Base-by-base conservation (phyloP, 2,113 vertebrate genomes). In the Platysternon megacephalum region DNA sequence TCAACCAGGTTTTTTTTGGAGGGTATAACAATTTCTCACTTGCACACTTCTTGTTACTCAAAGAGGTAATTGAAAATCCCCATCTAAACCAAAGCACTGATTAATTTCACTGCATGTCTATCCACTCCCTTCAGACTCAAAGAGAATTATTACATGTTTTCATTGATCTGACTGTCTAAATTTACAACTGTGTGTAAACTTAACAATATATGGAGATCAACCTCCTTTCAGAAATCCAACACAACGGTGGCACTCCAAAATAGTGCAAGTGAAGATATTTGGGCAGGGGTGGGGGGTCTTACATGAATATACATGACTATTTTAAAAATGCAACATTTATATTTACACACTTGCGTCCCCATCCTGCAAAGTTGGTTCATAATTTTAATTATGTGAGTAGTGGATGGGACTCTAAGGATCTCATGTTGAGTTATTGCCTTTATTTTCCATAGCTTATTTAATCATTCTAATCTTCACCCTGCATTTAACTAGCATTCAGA, bases 21-120 rank as follows among this genome's bases (percentile, higher is more conserved):
- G 82, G 39, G 35, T 39, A 55, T 55, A 29, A 6, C n/a, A 8
- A 39, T 29, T 55, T 85, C 12, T 48, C 52, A 48, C 35, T n/a
- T 65, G 14, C 46, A 78, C 61, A 61, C 14, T 83, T 61, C 14
- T 52, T 28, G 78, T 35, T 87, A 79, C 42, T 22, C 28, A 83
- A 78, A 79, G 21, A 78, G 22, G 21, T 87, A 22, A 84, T 49
- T 68, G 51, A 86, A 52, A 26, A n/a, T 8, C 46, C 56, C 42
- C 24, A 46, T 91, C 61, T 26, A 76, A 79, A 86, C 28, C 80
- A 55, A 86, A 35, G 3, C 87, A 84, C 53, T 53, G 93, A 89
- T 90, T 76, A 86, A 48, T 39, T 91, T 39, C 46, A 88, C 74
- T 56, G 21, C 84, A 89, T 87, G 92, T 95, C 85, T 88, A 95